A percentile compares a stretch with the other conserved stretches of the same genome.
Conservation (phyloP, 64 coral and sea anemone species). For the Anthopleura sola region DNA sequence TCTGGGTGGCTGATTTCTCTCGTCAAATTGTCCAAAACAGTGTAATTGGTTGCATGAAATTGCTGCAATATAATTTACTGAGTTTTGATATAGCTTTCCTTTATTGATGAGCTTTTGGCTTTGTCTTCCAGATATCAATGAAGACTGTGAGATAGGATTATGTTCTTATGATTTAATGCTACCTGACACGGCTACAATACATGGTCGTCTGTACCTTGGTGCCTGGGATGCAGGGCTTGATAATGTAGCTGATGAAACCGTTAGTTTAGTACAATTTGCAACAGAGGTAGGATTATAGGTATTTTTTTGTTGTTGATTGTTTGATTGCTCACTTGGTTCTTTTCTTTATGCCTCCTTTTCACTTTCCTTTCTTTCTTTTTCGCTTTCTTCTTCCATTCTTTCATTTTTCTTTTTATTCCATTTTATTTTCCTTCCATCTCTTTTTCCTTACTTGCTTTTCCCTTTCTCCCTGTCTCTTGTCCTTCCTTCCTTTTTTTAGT, state of each 20-base stretch:
- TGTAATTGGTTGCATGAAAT: too few species aligned
- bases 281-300: slow-evolving; percentile 60
- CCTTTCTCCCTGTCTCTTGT: too few species aligned
- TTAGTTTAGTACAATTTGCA: slow-evolving; percentile 68
- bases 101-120: neutral
- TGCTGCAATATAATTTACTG: too few species aligned
- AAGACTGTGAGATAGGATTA: slow-evolving; percentile 93
- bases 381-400: neutral
- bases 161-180: slow-evolving; percentile 96
- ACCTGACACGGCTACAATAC: slow-evolving; percentile 82
- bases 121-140: slow-evolving; percentile 61
- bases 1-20: too few species aligned
- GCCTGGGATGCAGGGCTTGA: slow-evolving; percentile 97
- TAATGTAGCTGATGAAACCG: slow-evolving; percentile 91
- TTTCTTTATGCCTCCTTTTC: too few species aligned
- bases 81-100: too few species aligned
- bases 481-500: too few species aligned
- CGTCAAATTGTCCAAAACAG: too few species aligned
- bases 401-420: too few species aligned
- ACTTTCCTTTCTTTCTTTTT: neutral
- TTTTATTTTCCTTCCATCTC: too few species aligned
- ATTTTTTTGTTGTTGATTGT: neutral
- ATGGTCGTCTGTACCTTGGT: slow-evolving; percentile 93
- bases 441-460: too few species aligned
- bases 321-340: too few species aligned